A percentile compares a stretch with the other conserved stretches of the same genome.
Evolutionary conservation across 2,888 invertebrate species (phyloP).

Genomic region (Malthinus seriepunctatus): DNA sequence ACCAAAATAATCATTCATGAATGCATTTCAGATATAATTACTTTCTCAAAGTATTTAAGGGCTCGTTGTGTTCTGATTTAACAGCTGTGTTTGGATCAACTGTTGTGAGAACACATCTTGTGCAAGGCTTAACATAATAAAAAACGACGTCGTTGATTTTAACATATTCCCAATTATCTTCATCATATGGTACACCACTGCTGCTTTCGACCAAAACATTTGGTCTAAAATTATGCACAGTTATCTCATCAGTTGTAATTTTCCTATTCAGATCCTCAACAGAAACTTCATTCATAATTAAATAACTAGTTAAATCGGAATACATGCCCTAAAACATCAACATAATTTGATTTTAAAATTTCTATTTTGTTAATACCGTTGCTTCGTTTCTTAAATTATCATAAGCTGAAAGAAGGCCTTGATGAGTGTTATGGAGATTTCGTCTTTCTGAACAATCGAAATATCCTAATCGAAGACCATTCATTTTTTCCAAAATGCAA

Average conservation of each 20-base stretch:
- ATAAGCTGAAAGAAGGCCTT: slow-evolving; percentile 27
- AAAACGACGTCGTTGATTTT: slow-evolving; percentile 59
- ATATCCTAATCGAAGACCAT: slow-evolving; percentile 47
- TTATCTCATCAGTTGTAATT: slow-evolving; percentile 49
- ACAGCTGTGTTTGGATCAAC: slow-evolving; percentile 57
- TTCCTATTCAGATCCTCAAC: slow-evolving; percentile 57
- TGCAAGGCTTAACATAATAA: slow-evolving; percentile 60
- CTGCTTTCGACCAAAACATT: slow-evolving; percentile 59
- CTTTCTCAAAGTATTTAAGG: slow-evolving; percentile 59
- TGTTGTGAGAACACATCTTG: slow-evolving; percentile 56
- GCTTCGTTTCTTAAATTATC: slow-evolving; percentile 29
- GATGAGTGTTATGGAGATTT: slow-evolving; percentile 20
- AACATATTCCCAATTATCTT: slow-evolving; percentile 63
- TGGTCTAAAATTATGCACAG: slow-evolving; percentile 59
- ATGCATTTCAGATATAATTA: slow-evolving; percentile 39
- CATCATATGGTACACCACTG: slow-evolving; percentile 51
- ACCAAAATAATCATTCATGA: slow-evolving; percentile 8
- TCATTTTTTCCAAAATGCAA: slow-evolving; percentile 46
- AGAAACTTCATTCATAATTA: slow-evolving; percentile 59
- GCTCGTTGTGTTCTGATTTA: slow-evolving; percentile 54
- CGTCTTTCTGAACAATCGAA: slow-evolving; percentile 41
- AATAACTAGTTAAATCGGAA: slow-evolving; percentile 59
- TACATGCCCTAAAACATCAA: slow-evolving; percentile 53
- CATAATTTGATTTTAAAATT: background rate
- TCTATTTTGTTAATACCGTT: background rate